Evolutionary conservation across 2,797 vertebrate genomes (phyloP), one percentile per base, ranked within the genome.

Genomic region (Dendrocincla fuliginosa): DNA sequence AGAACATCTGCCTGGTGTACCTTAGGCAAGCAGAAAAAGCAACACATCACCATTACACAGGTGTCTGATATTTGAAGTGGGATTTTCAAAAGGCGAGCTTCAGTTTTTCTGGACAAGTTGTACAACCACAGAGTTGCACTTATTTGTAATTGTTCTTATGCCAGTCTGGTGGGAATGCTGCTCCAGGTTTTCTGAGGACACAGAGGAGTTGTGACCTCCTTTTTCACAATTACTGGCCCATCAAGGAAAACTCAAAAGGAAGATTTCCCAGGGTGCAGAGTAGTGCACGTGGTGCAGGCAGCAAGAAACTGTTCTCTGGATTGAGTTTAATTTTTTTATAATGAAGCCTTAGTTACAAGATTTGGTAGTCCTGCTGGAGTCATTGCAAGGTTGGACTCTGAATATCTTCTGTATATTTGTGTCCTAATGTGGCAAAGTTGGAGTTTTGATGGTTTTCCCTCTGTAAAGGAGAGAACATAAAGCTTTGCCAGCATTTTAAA

Each of bases 1-100:
- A 88, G 74, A 94, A 71, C n/a, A 88, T 69, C 49, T 95, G 81
- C 84, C 56, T 52, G 28, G 27, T 19, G 27, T 87, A 86, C 85
- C 83, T 84, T 78, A 93, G 91, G 93, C 87, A 73, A 87, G 70
- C 82, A 93, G 70, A 93, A 87, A 78, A 47, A 44, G 2, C 10
- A 63, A 42, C 42, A 20, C 28, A 23, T 90, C 37, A 28, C 86
- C 75, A 61, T 77, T 49, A 64, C 64, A 16, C 78, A 85, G 88
- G 74, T 92, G 88, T 74, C 92, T 93, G 78, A 53, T 61, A 93
- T 89, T 68, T 83, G 89, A 94, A 95, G 88, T 92, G 93, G 90
- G 81, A 60, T 92, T 95, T 95, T 92, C 92, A 84, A 85, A 96
- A 96, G 86, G 27, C 90, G 59, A 1, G 53, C 74, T 74, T 59